A percentile compares a stretch with the other conserved stretches of the same genome.
phyloP scores from a whole-genome alignment of 2,888 invertebrate species.

The Coremacera marginata region DNA sequence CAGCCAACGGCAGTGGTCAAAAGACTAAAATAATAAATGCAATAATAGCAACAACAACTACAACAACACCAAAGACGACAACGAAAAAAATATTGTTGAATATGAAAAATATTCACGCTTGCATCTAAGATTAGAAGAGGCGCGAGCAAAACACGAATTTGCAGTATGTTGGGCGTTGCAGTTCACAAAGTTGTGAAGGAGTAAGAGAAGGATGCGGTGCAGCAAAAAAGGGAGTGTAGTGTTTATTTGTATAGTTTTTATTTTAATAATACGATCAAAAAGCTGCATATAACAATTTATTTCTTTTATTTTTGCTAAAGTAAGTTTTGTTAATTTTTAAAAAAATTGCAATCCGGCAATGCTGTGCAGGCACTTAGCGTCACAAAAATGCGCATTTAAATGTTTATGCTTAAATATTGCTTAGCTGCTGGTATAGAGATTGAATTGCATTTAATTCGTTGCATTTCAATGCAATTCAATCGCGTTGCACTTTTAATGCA shows the following conservation, averaged over 20 bases:
- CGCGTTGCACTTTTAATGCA: neutral
- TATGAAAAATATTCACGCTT: conserved; percentile 11
- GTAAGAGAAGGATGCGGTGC: too few relatives aligned
- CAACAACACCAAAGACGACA: neutral
- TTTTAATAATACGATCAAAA: neutral
- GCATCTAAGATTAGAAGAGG: conserved; percentile 18
- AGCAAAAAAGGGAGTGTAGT: neutral
- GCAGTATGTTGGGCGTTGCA: too few relatives aligned
- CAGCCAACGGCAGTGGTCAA: conserved; percentile 36
- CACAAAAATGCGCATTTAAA: neutral
- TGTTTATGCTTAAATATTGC: neutral
- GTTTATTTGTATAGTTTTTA: neutral
- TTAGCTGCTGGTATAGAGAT: neutral
- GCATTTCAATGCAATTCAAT: neutral
- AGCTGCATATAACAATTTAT: too few relatives aligned
- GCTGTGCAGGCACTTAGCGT: too few relatives aligned
- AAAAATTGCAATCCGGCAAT: too few relatives aligned
- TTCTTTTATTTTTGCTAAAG: neutral
- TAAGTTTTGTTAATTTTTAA: neutral
- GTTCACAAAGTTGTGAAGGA: too few relatives aligned
- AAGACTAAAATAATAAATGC: conserved; percentile 31
- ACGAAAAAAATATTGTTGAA: conserved; percentile 12
- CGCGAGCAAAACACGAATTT: conserved; percentile 9
- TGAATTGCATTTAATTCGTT: conserved; percentile 3
- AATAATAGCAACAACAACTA: conserved; percentile 13